phyloP scores from a whole-genome alignment of 64 coral and sea anemone genomes.

The Cladopsammia gracilis region DNA sequence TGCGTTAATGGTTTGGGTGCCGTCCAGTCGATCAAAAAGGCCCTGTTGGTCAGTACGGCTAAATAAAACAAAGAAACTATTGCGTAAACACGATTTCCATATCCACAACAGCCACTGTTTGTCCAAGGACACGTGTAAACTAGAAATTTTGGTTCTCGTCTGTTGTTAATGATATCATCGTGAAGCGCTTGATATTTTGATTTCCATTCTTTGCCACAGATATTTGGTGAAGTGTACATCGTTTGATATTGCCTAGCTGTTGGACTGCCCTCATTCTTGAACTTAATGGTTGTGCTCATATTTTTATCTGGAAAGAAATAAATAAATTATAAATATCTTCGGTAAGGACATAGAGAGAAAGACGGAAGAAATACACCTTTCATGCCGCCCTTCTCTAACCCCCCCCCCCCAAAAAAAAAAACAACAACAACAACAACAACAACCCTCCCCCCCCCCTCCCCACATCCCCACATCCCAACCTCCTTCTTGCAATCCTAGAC shows the following conservation, averaged over 20 bases:
- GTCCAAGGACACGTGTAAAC: constrained; percentile 27
- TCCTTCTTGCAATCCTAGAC: too few species aligned
- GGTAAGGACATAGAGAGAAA: too few species aligned
- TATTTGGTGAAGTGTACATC: not conserved
- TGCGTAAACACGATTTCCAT: constrained; percentile 47
- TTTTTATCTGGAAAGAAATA: too few species aligned
- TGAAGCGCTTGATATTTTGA: constrained; percentile 40
- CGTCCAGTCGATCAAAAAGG: constrained; percentile 61
- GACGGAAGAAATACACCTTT: too few species aligned
- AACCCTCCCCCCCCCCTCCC: too few species aligned
- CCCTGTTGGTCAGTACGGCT: constrained; percentile 51
- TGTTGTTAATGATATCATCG: constrained; percentile 20
- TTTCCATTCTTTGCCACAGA: constrained; percentile 61
- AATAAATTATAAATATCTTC: too few species aligned
- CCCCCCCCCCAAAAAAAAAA: too few species aligned
- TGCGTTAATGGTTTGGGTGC: constrained; percentile 1
- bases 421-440: too few species aligned
- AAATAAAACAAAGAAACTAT: constrained; percentile 53
- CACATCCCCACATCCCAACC: too few species aligned
- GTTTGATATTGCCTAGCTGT: not conserved
- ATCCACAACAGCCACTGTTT: constrained; percentile 49
- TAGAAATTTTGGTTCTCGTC: not conserved
- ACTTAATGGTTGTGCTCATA: too few species aligned
- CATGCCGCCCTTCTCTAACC: too few species aligned
- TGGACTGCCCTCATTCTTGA: too few species aligned